These are phyloP conservation scores for Amblyjoppa fuscipennis DNA, from an alignment of 2,888 invertebrate genomes.

Conservation along the genomic window DNA sequence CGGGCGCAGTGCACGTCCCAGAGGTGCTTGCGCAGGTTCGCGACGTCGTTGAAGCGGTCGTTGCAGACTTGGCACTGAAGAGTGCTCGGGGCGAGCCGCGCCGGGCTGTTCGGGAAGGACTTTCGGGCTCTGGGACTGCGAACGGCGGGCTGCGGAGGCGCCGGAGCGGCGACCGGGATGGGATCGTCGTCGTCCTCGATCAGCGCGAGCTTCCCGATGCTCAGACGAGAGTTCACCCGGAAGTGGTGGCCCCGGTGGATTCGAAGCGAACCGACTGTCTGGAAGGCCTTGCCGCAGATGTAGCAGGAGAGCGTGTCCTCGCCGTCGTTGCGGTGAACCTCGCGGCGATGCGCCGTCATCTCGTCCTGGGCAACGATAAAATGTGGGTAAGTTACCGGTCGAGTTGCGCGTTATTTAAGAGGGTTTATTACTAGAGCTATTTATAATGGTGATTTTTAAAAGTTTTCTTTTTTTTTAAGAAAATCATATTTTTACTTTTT, in stretches of 20 bases:
- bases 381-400: too few relatives aligned
- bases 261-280: constrained; percentile 88
- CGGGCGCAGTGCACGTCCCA: constrained; percentile 87
- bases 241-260: constrained; percentile 88
- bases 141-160: background rate
- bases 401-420: too few relatives aligned
- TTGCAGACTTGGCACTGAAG: constrained; percentile 88
- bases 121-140: constrained; percentile 80
- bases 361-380: constrained; percentile 60
- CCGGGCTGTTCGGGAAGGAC: constrained; percentile 57
- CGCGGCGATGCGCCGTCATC: constrained; percentile 77
- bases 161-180: constrained; percentile 34
- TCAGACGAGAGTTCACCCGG: constrained; percentile 85
- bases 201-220: constrained; percentile 51
- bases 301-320: constrained; percentile 87
- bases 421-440: too few relatives aligned
- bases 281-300: constrained; percentile 88
- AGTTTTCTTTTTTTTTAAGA: too few relatives aligned
- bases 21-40: constrained; percentile 87
- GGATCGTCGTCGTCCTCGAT: constrained; percentile 45
- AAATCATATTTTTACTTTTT: too few relatives aligned
- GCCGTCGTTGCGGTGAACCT: constrained; percentile 74
- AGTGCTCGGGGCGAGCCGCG: constrained; percentile 34
- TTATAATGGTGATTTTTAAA: too few relatives aligned
- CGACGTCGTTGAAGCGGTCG: constrained; percentile 86